phyloP scores from a whole-genome alignment of 2,113 vertebrate species.

The Carassius carassius region DNA sequence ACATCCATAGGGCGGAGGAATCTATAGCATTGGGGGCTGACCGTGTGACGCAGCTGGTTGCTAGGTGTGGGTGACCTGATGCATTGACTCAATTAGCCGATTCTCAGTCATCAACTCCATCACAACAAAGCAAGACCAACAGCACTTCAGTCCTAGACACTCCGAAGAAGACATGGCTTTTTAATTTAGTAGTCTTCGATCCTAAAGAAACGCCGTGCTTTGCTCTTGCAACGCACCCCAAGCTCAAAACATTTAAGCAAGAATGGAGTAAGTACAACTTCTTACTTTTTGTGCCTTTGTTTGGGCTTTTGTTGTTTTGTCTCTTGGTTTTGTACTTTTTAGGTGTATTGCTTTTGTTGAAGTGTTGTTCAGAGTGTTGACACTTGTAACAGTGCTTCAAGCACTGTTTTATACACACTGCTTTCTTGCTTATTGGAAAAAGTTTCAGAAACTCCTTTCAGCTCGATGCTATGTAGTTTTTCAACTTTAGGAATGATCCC shows the following conservation, averaged over 20 bases:
- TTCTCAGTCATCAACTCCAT: conserved; percentile 74
- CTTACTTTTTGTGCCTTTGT: conserved; percentile 35
- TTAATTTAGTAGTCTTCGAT: conserved; percentile 63
- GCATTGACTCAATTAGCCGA: conserved; percentile 71
- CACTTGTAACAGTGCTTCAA: background rate
- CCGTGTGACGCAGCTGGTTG: conserved; percentile 78
- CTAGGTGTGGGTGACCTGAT: conserved; percentile 80
- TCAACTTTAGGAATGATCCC: background rate
- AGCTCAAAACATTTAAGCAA: conserved; percentile 73
- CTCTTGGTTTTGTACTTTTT: background rate
- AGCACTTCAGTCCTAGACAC: conserved; percentile 63
- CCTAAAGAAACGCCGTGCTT: conserved; percentile 74
- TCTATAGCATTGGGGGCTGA: conserved; percentile 51
- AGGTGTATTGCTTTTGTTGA: background rate
- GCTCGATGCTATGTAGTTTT: conserved; percentile 7
- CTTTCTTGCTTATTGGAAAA: conserved; percentile 8
- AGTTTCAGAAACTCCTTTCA: conserved; percentile 42
- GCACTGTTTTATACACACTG: background rate
- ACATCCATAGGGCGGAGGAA: conserved; percentile 64
- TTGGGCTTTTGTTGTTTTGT: background rate
- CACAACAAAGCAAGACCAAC: conserved; percentile 74
- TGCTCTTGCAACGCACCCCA: conserved; percentile 80
- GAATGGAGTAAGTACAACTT: conserved; percentile 80
- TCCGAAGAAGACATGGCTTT: conserved; percentile 76
- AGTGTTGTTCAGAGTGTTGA: conserved; percentile 4